phyloP scores from a whole-genome alignment of 2,888 invertebrate genomes.

The Drosophila dives region DNA sequence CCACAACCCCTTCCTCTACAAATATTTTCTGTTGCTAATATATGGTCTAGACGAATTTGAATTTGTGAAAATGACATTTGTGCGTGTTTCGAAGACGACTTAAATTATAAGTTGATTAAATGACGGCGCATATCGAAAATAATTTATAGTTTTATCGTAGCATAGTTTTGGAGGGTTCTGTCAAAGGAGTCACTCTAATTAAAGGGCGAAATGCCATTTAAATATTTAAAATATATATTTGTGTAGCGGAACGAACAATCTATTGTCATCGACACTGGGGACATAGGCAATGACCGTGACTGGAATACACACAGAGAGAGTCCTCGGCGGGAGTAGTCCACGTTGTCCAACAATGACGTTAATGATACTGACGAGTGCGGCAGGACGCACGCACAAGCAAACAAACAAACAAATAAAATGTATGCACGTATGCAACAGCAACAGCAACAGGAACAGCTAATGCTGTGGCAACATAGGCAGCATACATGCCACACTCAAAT shows the following conservation, averaged over 20 bases:
- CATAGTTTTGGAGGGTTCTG: constrained; percentile 22
- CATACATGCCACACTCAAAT: constrained; percentile 31
- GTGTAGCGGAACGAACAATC: constrained; percentile 28
- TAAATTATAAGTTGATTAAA: constrained; percentile 55
- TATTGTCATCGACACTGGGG: constrained; percentile 43
- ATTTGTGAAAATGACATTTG: constrained; percentile 65
- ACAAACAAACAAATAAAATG: constrained; percentile 32
- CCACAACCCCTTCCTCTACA: no score
- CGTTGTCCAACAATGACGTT: constrained; percentile 61
- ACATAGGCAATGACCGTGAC: constrained; percentile 38
- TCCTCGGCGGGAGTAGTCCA: constrained; percentile 3
- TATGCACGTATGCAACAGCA: constrained; percentile 26
- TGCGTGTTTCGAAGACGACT: constrained; percentile 60
- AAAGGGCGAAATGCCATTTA: constrained; percentile 64
- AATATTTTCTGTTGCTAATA: background rate
- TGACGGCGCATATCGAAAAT: constrained; percentile 51
- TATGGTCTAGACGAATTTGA: constrained; percentile 4
- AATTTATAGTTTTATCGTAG: constrained; percentile 61
- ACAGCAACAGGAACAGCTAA: constrained; percentile 4
- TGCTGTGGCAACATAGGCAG: constrained; percentile 39
- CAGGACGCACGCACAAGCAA: constrained; percentile 60
- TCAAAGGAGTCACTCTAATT: constrained; percentile 61
- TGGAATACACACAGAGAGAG: constrained; percentile 4
- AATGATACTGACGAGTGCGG: constrained; percentile 76
- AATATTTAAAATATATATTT: constrained; percentile 65